Evolutionary conservation across 2,888 invertebrate species (phyloP), one percentile per base, ranked within the genome.

Genomic region (Drosophila mulleri): DNA sequence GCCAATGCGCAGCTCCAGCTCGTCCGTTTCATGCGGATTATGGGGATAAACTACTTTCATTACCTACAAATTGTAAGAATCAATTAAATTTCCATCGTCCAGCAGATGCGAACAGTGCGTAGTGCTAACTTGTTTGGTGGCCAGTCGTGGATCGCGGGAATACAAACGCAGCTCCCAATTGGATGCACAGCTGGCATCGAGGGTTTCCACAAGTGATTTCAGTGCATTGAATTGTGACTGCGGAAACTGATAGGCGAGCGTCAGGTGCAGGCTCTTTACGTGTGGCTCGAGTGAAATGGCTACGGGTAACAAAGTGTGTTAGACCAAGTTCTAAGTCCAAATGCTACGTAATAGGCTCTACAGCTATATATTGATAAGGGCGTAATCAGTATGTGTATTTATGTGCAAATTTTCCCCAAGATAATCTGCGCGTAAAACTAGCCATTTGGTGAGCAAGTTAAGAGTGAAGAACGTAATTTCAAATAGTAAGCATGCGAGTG

Each of bases 161-260:
- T 98, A 98, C 7, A 98, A 93, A 63, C 97, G 94, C 48, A 98
- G 93, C 92, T 98, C 97, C 98, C 98, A 98, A 85, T 94, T 94
- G 29, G 95, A 94, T 45, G 95, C 94, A 48, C 95, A 94, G 57
- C 94, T 93, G 1, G 95, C 94, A 85, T 96, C 95, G 78, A 98
- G 94, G 60, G 95, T 94, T 83, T 96, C 96, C 32, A 96, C 96
- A 80, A 98, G 93, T 18, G 93, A 93, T 93, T 96, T 96, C 57
- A 98, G 94, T 61, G 94, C 93, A 71, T 96, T 95, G 89, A 95
- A 97, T 60, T 96, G 95, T 23, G 94, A 94, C 84, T 94, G 94
- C 16, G 96, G 95, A 92, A 98, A 98, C 93, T 97, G 97, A 93
- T 98, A 98, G 20, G 98, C 98, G 89, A 98, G 93, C 9, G 98